These are phyloP conservation scores for Agrochola macilenta DNA, from an alignment of 2,888 invertebrate genomes.

Conservation along the genomic window DNA sequence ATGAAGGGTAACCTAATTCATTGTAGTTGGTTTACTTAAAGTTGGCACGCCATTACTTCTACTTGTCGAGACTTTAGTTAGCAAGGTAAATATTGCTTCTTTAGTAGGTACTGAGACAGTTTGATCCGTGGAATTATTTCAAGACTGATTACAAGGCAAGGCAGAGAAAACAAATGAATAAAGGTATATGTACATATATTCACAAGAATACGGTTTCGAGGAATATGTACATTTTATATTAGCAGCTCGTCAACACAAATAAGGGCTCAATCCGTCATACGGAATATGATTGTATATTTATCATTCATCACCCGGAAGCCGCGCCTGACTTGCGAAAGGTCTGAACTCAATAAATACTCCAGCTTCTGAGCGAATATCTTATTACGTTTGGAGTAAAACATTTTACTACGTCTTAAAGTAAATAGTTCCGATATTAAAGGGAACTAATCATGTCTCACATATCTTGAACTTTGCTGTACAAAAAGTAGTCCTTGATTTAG, in stretches of 20 bases:
- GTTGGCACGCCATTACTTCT: slow-evolving; percentile 72
- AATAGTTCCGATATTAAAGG: slow-evolving; percentile 15
- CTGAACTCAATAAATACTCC: slow-evolving; percentile 57
- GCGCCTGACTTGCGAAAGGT: slow-evolving; percentile 56
- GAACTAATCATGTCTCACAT: slow-evolving; percentile 46
- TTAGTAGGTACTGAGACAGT: slow-evolving; percentile 66
- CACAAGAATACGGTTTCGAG: slow-evolving; percentile 42
- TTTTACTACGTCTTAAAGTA: slow-evolving; percentile 22
- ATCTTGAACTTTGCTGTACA: slow-evolving; percentile 53
- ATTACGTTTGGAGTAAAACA: slow-evolving; percentile 45
- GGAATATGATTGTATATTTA: slow-evolving; percentile 65
- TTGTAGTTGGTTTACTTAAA: slow-evolving; percentile 73
- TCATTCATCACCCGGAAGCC: slow-evolving; percentile 62
- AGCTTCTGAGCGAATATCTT: slow-evolving; percentile 54
- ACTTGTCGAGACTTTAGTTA: slow-evolving; percentile 78
- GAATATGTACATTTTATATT: slow-evolving; percentile 65
- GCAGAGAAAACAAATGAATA: slow-evolving; percentile 3
- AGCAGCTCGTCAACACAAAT: slow-evolving; percentile 63
- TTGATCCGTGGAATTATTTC: slow-evolving; percentile 53
- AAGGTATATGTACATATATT: slow-evolving; percentile 24
- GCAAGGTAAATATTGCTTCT: slow-evolving; percentile 81
- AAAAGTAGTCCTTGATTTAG: slow-evolving; percentile 82
- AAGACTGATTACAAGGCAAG: slow-evolving; percentile 22
- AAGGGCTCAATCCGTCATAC: slow-evolving; percentile 64
- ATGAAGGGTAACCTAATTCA: slow-evolving; percentile 70